Base-by-base conservation (phyloP, 2,797 vertebrate genomes). In the Dendrocincla fuliginosa region DNA sequence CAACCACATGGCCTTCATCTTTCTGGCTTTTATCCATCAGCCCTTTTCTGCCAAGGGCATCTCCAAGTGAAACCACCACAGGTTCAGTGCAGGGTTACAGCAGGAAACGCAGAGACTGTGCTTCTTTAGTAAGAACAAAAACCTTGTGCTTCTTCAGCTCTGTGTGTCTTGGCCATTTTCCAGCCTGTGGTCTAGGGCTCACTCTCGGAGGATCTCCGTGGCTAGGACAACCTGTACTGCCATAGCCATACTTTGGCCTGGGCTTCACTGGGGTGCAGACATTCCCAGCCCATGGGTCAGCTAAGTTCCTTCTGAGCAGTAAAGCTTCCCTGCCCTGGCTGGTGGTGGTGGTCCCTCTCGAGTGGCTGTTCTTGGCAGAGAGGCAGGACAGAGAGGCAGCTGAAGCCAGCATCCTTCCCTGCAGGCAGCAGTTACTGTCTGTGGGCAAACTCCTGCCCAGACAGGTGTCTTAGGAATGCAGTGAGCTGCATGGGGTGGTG, bases 251-350 rank as follows among this genome's bases (percentile, higher is more conserved):
- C 33, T 53, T 75, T 23, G 28, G 10, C 25, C 39, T 37, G 44
- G 16, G 13, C 17, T 59, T 50, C 69, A 8, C 46, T 6, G 9
- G 2, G 25, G 7, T 22, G 33, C 32, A 56, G 41, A 30, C 41
- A 28, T 4, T 4, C 25, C 16, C 11, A 67, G 0, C 5, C 14
- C 27, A 4, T 0, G 6, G 19, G 39, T 76, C 67, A 28, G 16
- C 20, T n/a, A n/a, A 24, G 20, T 56, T 50, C 27, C 35, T 53
- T 35, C 53, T 3, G 6, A 79, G 42, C 4, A 2, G n/a, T 4
- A 5, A 73, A 67, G 32, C 32, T 56, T 16, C 17, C 30, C 25
- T 57, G 23, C 50, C 50, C 59, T 32, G 44, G 13, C 13, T 57
- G 71, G 0, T n/a, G 42, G 2, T 30, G 37, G 12, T 49, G 68